Evolutionary conservation across 2,113 vertebrate species (phyloP).

Genomic region (Ciconia stormi): DNA sequence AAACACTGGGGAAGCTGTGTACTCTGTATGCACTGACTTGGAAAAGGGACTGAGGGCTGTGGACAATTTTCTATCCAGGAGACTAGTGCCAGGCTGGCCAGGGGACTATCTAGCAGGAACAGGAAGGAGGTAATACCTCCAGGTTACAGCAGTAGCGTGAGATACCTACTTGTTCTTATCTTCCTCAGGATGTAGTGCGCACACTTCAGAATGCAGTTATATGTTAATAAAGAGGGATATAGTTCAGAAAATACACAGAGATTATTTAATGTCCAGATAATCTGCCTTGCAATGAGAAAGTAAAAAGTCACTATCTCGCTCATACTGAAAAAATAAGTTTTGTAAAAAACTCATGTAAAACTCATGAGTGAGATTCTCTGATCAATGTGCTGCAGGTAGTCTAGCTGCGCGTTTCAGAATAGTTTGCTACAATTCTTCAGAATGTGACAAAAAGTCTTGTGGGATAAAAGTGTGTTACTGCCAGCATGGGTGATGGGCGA

Average conservation of each 20-base stretch:
- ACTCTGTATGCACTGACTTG: background rate
- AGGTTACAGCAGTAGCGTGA: background rate
- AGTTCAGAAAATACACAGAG: background rate
- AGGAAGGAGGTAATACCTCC: background rate
- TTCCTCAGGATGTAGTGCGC: background rate
- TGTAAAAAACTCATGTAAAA: background rate
- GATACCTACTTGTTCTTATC: background rate
- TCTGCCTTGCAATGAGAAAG: background rate
- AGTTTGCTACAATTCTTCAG: background rate
- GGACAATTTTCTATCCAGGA: background rate
- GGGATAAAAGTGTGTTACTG: background rate
- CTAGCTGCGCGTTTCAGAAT: background rate
- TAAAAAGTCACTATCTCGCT: background rate
- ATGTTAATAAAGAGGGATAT: background rate
- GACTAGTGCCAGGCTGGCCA: background rate
- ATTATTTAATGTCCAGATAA: background rate
- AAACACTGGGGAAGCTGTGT: background rate
- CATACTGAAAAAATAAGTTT: background rate
- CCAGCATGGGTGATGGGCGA: rapidly evolving
- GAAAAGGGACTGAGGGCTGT: background rate
- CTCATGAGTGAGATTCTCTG: background rate
- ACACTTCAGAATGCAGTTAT: background rate
- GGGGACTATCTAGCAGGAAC: background rate
- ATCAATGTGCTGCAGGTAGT: background rate
- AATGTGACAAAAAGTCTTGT: background rate